Evolutionary conservation across 2,113 vertebrate genomes (phyloP).

Genomic region (Burhinus oedicnemus): DNA sequence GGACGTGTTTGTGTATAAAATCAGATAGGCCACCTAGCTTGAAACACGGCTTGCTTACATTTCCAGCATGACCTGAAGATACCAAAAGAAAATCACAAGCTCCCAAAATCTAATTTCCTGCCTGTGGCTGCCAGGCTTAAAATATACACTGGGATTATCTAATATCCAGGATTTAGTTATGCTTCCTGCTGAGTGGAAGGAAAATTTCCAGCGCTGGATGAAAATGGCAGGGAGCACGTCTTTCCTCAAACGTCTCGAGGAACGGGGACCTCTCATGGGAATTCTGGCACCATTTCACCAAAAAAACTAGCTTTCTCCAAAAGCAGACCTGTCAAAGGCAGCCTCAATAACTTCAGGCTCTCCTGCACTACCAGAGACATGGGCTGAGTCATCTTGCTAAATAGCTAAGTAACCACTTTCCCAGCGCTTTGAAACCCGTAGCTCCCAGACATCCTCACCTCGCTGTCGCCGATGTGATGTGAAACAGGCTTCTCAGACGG

Average conservation of each 20-base stretch:
- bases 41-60: neutral
- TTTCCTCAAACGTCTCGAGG: neutral
- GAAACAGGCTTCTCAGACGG: neutral
- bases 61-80: neutral
- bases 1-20: neutral
- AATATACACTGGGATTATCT: neutral
- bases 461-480: neutral
- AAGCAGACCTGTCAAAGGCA: conserved; percentile 5
- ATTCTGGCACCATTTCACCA: neutral
- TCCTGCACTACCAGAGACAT: neutral
- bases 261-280: neutral
- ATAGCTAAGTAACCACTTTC: neutral
- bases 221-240: neutral
- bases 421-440: neutral
- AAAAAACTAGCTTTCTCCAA: neutral
- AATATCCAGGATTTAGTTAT: neutral
- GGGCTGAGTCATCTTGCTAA: neutral
- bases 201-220: neutral
- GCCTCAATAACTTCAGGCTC: neutral
- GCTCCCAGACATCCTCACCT: conserved; percentile 3
- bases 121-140: neutral
- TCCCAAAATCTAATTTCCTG: neutral
- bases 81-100: neutral
- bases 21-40: neutral
- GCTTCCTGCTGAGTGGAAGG: neutral